A percentile compares a stretch with the other conserved stretches of the same genome.
phyloP scores from a whole-genome alignment of 2,113 vertebrate genomes.

The Notarius lentiginosus region DNA sequence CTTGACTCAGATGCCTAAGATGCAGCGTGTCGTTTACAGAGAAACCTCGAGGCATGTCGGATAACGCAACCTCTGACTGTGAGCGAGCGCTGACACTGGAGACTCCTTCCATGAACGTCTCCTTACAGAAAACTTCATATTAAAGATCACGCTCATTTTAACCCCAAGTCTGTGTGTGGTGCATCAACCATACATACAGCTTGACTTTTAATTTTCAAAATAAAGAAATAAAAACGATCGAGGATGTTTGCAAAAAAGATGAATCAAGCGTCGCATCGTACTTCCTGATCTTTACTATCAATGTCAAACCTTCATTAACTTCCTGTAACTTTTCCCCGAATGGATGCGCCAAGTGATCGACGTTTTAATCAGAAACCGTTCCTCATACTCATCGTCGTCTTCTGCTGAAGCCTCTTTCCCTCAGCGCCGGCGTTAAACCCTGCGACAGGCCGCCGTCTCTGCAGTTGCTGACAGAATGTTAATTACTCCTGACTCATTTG shows the following conservation, averaged over 20 bases:
- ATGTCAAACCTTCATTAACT: not conserved
- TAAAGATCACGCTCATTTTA: no score
- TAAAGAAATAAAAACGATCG: no score
- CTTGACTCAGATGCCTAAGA: no score
- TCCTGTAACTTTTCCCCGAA: not conserved
- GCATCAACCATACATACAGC: no score
- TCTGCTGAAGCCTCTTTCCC: slow-evolving; percentile 31
- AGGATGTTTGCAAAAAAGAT: not conserved
- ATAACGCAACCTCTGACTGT: no score
- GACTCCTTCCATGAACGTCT: no score
- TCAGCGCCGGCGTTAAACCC: slow-evolving; percentile 38
- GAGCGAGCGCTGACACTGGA: no score
- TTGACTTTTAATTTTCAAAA: no score
- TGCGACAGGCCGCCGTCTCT: slow-evolving; percentile 61
- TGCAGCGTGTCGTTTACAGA: no score
- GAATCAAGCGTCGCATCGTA: not conserved
- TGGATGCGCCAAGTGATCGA: not conserved
- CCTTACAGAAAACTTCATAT: no score
- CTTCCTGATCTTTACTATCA: not conserved
- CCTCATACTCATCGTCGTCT: slow-evolving; percentile 37
- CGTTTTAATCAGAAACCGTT: not conserved
- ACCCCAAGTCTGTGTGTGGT: no score
- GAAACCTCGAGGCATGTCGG: no score
- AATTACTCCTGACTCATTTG: slow-evolving; percentile 70
- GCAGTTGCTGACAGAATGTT: slow-evolving; percentile 72